A percentile compares a stretch with the other conserved stretches of the same genome.
phyloP scores from a whole-genome alignment of 2,797 vertebrate genomes.

The Cirrhinus mrigala region DNA sequence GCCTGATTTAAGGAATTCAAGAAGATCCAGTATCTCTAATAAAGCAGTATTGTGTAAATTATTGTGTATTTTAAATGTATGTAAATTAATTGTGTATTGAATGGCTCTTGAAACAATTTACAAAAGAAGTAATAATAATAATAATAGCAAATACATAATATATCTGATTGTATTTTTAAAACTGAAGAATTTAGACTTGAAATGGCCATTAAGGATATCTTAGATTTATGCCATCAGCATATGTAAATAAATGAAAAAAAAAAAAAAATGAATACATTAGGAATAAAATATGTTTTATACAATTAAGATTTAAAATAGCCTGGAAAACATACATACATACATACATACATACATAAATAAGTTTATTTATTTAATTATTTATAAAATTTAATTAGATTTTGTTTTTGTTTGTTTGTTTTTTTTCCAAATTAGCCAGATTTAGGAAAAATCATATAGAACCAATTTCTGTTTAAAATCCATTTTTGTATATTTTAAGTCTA shows the following conservation, averaged over 20 bases:
- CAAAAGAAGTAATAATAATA: not conserved
- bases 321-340: no score
- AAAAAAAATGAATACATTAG: no score
- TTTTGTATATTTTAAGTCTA: no score
- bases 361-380: no score
- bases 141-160: not conserved
- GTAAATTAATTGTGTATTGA: not conserved
- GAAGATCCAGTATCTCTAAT: not conserved
- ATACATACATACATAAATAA: no score
- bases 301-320: no score
- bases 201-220: not conserved
- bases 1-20: not conserved
- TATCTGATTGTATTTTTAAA: not conserved
- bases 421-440: not conserved
- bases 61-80: not conserved
- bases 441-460: no score
- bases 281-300: no score
- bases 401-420: no score
- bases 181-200: not conserved
- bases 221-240: not conserved
- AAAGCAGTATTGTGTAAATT: not conserved
- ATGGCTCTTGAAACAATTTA: not conserved
- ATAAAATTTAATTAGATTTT: no score
- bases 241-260: not conserved
- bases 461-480: no score